phyloP scores from a whole-genome alignment of 2,888 invertebrate species.

The Nemotelus pantherinus region DNA sequence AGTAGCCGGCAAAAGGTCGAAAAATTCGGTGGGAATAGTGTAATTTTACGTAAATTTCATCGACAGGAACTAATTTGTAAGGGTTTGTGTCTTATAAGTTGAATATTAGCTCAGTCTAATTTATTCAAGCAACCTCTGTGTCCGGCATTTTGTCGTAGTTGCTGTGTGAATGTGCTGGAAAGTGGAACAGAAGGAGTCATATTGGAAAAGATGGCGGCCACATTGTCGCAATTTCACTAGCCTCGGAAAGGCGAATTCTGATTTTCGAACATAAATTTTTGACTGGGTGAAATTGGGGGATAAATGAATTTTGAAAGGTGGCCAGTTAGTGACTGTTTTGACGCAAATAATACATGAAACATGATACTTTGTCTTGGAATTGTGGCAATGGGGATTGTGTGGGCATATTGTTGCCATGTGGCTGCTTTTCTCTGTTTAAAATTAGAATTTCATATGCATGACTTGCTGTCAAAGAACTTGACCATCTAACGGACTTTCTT shows the following conservation, averaged over 20 bases:
- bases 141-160: background rate
- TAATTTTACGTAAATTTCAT: background rate
- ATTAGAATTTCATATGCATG: slow-evolving; percentile 1
- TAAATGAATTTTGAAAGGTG: too few relatives aligned
- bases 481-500: too few relatives aligned
- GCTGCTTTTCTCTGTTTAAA: background rate
- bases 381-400: background rate
- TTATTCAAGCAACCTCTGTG: too few relatives aligned
- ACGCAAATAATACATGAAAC: too few relatives aligned
- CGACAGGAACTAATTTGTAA: too few relatives aligned
- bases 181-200: background rate
- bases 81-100: too few relatives aligned
- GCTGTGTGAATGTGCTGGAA: slow-evolving; percentile 1
- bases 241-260: too few relatives aligned
- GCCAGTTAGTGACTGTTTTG: too few relatives aligned
- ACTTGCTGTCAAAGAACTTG: background rate
- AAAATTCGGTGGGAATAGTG: slow-evolving; percentile 4
- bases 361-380: too few relatives aligned
- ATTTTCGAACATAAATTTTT: too few relatives aligned
- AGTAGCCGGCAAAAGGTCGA: slow-evolving; percentile 13
- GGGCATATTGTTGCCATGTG: slow-evolving; percentile 23
- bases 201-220: slow-evolving; percentile 7
- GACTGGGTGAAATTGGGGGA: too few relatives aligned
- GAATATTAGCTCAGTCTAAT: too few relatives aligned
- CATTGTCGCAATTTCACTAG: background rate